Evolutionary conservation across 2,797 vertebrate species (phyloP), one percentile per base, ranked within the genome.

Genomic region (Gobio occitaniae): DNA sequence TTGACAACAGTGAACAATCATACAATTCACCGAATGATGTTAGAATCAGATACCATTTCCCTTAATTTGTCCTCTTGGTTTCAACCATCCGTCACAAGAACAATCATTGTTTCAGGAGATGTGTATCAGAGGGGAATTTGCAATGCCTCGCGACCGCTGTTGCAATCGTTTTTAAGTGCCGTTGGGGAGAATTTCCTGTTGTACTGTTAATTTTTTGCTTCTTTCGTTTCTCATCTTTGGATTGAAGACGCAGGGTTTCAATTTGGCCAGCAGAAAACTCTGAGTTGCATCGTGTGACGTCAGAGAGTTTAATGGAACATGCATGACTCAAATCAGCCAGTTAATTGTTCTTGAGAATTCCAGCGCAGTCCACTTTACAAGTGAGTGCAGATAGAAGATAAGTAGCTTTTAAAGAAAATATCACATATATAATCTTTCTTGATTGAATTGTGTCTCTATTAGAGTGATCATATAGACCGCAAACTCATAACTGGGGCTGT

Each of bases 251-350:
- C 88, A 86, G 87, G 86, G 83, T 92, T 92, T 91, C 81, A 88
- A 85, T 91, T 86, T 87, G 85, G 71, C 61, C 61, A 41, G 59
- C 50, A 7, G 63, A 54, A 56, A 80, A 32, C 65, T 87, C 54
- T 82, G 65, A 78, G 85, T 78, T 77, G 75, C 77, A 86, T 47
- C 41, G 48, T 56, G 71, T 89, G 90, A 74, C 78, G 38, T 90
- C 72, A 89, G 80, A 85, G 84, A 78, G 84, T 83, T 75, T 91
- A 87, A 93, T 87, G 65, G 66, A 78, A 72, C 77, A 84, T 87
- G 87, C 89, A 92, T 92, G 93, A 93, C 87, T 91, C 90, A 88
- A 90, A 91, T 91, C 86, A 92, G 82, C 80, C 84, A 63, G 88
- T 88, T 90, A 82, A 90, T 82, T 84, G 76, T 86, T 86, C 80